Evolutionary conservation across 2,797 vertebrate genomes (phyloP), one percentile per base, ranked within the genome.

Genomic region (Lacerta bilineata): DNA sequence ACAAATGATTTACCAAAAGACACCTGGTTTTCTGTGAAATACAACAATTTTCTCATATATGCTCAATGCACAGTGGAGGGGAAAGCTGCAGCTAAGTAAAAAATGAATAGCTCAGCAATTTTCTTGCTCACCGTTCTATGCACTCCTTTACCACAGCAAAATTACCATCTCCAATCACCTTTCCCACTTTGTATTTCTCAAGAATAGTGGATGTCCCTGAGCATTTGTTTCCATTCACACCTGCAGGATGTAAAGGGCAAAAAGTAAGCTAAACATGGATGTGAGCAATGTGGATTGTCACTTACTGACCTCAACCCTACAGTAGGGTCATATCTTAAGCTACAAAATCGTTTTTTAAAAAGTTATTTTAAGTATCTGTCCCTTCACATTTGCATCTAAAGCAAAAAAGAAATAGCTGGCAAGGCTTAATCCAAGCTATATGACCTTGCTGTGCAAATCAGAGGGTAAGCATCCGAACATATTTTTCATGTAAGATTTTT

Each of bases 101-200:
- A 1, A 33, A 72, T 25, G 10, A 25, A 68, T 41, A 84, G 66
- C 13, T 13, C 61, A 84, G 69, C 1, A 66, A 50, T 82, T 81
- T 50, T n/a, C 11, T 88, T 85, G 91, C 98, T 95, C 90, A 99
- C 99, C 98, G 96, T 96, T 99, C 98, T 85, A 98, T 90, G 1
- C 99, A 99, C 91, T 99, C 98, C 93, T 98, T 99, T 29, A 99
- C 99, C 25, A 99, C 98, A 3, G 99, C 99, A 33, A 99, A 99
- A 96, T 99, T 99, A 41, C 99, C 99, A 18, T 99, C 99, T 13
- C 99, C 99, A 23, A 99, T 99, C 92, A 99, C 98, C 93, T 99
- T 99, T 71, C 99, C 99, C 25, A 99, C 96, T 95, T 96, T 98
- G 91, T 99, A 99, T 90, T 99, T 99, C 87, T 99, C 98, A 86